Evolutionary conservation across 2,113 vertebrate species (phyloP).

Genomic region (Rattus rattus): DNA sequence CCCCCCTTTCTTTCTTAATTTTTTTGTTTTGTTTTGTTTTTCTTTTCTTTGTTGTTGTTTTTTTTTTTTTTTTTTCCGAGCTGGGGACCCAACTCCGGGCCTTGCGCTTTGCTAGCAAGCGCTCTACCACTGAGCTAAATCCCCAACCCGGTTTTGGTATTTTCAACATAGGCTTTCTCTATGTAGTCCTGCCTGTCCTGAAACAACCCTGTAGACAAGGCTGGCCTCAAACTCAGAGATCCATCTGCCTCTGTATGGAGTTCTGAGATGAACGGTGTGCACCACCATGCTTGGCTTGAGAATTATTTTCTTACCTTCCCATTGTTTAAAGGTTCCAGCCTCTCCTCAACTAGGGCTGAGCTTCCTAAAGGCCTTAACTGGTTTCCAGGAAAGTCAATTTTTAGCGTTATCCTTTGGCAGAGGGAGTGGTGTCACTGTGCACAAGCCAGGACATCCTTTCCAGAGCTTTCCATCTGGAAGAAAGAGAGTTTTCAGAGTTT

Average conservation of each 20-base stretch:
- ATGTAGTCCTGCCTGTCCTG: not conserved
- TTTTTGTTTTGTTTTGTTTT: not conserved
- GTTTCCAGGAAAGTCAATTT: slow-evolving; percentile 73
- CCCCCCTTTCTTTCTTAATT: not conserved
- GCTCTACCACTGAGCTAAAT: no score
- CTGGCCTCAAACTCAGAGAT: not conserved
- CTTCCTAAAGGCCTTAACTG: slow-evolving; percentile 65
- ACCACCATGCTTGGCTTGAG: not conserved
- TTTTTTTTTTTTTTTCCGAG: not conserved
- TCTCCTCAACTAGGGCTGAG: slow-evolving; percentile 42
- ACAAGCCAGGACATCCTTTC: slow-evolving; percentile 65
- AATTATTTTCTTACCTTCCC: slow-evolving; percentile 20
- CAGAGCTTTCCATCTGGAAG: slow-evolving; percentile 77
- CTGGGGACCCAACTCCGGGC: no score
- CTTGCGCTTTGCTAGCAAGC: no score
- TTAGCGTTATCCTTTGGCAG: slow-evolving; percentile 70
- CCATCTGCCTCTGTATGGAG: not conserved
- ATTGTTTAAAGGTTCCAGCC: slow-evolving; percentile 30
- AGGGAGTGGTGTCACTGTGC: slow-evolving; percentile 5
- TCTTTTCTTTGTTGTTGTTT: not conserved
- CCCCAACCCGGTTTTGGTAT: not conserved
- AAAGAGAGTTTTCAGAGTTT: slow-evolving; percentile 74
- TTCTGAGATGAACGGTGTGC: not conserved
- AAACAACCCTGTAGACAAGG: not conserved
- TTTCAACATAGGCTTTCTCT: not conserved